Conservation (phyloP, 2,797 vertebrate species). For the Ispidina lecontei region DNA sequence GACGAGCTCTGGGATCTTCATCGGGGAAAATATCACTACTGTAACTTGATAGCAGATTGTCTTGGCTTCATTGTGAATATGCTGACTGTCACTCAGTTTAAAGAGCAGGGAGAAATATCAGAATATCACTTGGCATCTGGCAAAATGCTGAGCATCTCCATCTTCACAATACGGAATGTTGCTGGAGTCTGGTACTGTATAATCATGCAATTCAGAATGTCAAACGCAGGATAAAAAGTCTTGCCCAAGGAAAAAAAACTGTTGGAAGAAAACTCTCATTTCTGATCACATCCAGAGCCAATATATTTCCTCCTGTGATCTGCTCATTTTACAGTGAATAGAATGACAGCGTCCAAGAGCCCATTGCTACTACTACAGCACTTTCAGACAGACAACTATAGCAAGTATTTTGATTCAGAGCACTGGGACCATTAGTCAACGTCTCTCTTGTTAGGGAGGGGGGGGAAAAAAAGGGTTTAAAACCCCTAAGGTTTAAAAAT, state of each 20-base stretch:
- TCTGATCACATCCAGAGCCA: background rate
- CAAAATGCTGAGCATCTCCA: slow-evolving; percentile 64
- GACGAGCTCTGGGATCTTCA: slow-evolving; percentile 27
- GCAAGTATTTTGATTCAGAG: background rate
- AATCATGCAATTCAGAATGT: slow-evolving; percentile 59
- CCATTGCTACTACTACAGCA: background rate
- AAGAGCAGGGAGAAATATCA: slow-evolving; percentile 58
- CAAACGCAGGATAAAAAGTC: slow-evolving; percentile 35
- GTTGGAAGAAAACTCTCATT: slow-evolving; percentile 12
- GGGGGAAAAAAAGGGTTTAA: background rate
- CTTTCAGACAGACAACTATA: background rate
- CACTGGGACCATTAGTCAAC: background rate
- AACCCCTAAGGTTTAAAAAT: background rate
- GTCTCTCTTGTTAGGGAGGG: background rate
- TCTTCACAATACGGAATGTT: slow-evolving; percentile 60
- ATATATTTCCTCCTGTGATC: background rate
- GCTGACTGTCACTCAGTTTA: slow-evolving; percentile 57
- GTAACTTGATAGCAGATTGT: slow-evolving; percentile 63
- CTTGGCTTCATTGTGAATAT: slow-evolving; percentile 64
- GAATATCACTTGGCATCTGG: slow-evolving; percentile 56
- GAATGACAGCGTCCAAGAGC: background rate
- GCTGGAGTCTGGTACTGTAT: slow-evolving; percentile 35
- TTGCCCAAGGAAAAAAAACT: slow-evolving; percentile 26
- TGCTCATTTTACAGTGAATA: background rate
- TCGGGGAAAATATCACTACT: slow-evolving; percentile 42